These are phyloP conservation scores for Pocillopora meandrina DNA, from an alignment of 92 coral and sea anemone species.

Conservation along the genomic window DNA sequence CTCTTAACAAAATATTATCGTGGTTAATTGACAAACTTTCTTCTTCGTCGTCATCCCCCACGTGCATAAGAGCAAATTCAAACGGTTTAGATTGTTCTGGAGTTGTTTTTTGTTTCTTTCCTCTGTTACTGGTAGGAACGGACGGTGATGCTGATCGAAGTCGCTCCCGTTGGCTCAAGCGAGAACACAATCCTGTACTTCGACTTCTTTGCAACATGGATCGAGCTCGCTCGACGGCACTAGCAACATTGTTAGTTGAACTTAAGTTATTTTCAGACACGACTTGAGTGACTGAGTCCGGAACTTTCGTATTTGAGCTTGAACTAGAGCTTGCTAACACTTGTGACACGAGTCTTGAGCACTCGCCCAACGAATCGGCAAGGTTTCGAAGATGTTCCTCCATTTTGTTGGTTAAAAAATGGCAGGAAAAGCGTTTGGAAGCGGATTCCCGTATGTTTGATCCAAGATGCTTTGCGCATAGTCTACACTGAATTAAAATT, in stretches of 20 bases:
- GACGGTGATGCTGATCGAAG: constrained; percentile 23
- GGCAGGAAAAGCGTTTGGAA: too few species aligned
- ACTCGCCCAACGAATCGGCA: too few species aligned
- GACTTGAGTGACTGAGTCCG: too few species aligned
- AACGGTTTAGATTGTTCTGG: constrained; percentile 24
- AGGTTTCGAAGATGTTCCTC: too few species aligned
- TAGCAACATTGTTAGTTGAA: constrained; percentile 29
- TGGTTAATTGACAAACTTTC: constrained; percentile 6
- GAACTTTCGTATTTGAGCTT: too few species aligned
- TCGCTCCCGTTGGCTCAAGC: constrained; percentile 26
- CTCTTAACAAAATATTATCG: constrained; percentile 32
- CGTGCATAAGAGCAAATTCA: constrained; percentile 9
- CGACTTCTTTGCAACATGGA: constrained; percentile 34
- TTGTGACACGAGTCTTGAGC: too few species aligned
- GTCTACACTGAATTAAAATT: too few species aligned
- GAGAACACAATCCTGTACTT: constrained; percentile 32
- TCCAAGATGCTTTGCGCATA: too few species aligned
- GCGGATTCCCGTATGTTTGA: too few species aligned
- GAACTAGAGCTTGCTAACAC: too few species aligned
- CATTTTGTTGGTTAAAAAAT: too few species aligned
- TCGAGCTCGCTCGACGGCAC: constrained; percentile 39
- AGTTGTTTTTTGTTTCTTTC: constrained; percentile 14
- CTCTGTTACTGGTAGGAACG: neutral
- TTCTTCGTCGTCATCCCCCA: neutral
- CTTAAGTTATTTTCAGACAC: neutral